These are phyloP conservation scores for Pelmatolapia mariae DNA, from an alignment of 2,113 vertebrate genomes.

Conservation along the genomic window DNA sequence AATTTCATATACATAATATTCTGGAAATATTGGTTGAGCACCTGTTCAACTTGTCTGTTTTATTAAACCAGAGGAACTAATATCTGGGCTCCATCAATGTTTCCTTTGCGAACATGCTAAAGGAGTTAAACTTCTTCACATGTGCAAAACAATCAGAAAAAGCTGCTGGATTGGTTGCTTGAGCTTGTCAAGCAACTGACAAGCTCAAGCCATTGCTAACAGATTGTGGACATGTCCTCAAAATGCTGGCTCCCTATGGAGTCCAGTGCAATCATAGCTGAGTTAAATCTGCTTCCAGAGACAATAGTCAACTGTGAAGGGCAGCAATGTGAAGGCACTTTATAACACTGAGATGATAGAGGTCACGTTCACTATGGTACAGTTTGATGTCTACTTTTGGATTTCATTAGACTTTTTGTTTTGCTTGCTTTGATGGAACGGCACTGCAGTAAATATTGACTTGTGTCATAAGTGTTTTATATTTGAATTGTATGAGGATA, in stretches of 20 bases:
- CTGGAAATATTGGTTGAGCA: neutral
- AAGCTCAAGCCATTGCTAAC: neutral
- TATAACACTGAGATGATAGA: neutral
- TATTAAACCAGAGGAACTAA: neutral
- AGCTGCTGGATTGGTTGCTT: neutral
- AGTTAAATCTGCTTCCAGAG: neutral
- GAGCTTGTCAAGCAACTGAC: neutral
- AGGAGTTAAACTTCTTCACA: neutral
- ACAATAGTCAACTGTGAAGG: neutral
- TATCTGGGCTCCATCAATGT: neutral
- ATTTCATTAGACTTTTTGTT: neutral
- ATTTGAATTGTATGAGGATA: neutral
- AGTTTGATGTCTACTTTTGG: neutral
- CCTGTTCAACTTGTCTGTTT: neutral
- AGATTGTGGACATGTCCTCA: neutral
- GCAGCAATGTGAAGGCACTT: neutral
- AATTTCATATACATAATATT: accelerated
- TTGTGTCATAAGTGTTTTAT: neutral
- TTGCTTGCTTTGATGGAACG: neutral
- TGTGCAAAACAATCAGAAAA: neutral
- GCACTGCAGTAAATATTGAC: neutral
- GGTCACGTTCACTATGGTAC: neutral
- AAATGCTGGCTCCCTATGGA: neutral
- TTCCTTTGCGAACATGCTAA: neutral
- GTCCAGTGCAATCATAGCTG: neutral